Percentiles rank a stretch among this genome's conserved stretches.
These are phyloP conservation scores for Crotophaga sulcirostris DNA, from an alignment of 2,113 vertebrate genomes.

Conservation along the genomic window DNA sequence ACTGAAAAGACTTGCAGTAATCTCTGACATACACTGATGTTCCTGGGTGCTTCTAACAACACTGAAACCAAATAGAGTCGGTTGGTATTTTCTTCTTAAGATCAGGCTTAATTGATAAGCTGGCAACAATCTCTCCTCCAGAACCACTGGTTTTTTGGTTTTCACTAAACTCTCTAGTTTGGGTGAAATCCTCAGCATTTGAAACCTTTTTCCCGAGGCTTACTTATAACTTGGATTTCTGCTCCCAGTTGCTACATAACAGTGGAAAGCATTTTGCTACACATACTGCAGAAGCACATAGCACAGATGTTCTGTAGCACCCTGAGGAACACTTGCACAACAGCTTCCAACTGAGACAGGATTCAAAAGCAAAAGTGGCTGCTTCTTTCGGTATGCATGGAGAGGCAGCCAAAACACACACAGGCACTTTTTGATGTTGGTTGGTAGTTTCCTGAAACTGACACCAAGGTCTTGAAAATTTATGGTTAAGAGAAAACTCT, in stretches of 20 bases:
- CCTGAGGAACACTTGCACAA: neutral
- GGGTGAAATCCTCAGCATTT: neutral
- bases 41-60: neutral
- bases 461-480: neutral
- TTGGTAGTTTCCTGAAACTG: neutral
- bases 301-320: neutral
- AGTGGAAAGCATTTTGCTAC: neutral
- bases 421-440: neutral
- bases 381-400: neutral
- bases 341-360: neutral
- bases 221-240: neutral
- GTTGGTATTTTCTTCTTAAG: neutral
- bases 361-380: neutral
- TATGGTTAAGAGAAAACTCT: neutral
- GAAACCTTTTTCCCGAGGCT: neutral
- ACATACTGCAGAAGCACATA: neutral
- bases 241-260: neutral
- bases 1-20: neutral
- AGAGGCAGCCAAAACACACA: neutral
- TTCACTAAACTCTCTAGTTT: neutral
- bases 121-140: neutral
- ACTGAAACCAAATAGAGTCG: neutral
- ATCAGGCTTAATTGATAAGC: neutral
- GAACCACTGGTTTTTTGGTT: neutral
- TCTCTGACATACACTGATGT: neutral